Percentiles rank a stretch among this genome's conserved stretches.
Evolutionary conservation across 2,888 invertebrate species (phyloP).

Genomic region (Callyntrura sp.): DNA sequence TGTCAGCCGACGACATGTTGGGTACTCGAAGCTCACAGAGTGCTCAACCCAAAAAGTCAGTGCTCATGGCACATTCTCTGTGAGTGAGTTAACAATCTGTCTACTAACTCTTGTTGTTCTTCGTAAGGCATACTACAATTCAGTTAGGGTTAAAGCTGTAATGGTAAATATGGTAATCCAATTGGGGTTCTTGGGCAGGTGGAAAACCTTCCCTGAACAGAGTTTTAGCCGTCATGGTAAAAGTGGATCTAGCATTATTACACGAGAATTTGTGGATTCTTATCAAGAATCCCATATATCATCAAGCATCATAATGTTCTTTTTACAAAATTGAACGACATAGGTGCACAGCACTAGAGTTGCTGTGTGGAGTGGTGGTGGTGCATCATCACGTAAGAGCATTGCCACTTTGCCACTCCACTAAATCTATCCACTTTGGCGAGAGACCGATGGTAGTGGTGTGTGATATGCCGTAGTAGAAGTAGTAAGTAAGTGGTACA

Average conservation of each 20-base stretch:
- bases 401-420: conserved; percentile 9
- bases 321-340: conserved; percentile 2
- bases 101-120: background rate
- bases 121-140: background rate
- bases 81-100: background rate
- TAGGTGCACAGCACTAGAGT: conserved; percentile 2
- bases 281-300: conserved; percentile 35
- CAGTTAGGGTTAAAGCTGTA: background rate
- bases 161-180: conserved; percentile 11
- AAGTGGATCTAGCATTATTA: conserved; percentile 1
- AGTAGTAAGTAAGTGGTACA: no score
- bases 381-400: conserved; percentile 25
- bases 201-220: conserved; percentile 11
- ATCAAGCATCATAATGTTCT: conserved; percentile 1
- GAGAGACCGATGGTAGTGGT: no score
- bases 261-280: background rate
- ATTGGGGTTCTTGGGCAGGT: conserved; percentile 38
- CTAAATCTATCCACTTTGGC: no score
- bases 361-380: background rate
- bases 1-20: conserved; percentile 17
- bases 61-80: background rate
- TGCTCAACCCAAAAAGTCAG: no score
- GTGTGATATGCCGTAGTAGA: no score
- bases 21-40: no score
- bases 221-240: background rate